Conservation (phyloP, 2,888 invertebrate genomes). For the Drosophila ustulata region DNA sequence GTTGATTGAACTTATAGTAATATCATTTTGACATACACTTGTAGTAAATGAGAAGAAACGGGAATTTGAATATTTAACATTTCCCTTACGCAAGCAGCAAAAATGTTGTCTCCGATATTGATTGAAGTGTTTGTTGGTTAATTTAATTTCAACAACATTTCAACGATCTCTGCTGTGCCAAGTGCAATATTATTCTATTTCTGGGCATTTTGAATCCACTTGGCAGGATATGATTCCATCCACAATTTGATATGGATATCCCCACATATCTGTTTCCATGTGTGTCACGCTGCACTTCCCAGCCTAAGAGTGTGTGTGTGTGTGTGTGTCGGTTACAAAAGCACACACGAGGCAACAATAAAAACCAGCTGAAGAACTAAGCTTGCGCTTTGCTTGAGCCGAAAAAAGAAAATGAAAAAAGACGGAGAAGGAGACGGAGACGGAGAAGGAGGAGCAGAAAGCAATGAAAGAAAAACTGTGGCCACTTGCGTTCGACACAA, state of each 20-base stretch:
- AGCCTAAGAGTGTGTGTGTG: neutral
- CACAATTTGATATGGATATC: conserved; percentile 11
- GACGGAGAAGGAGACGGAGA: neutral
- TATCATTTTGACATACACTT: too few species aligned
- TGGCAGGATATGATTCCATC: conserved; percentile 1
- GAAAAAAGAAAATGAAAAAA: conserved; percentile 4
- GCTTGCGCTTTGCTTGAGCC: conserved; percentile 36
- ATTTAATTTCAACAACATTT: neutral
- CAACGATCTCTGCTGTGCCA: too few species aligned
- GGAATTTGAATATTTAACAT: too few species aligned
- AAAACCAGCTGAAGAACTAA: conserved; percentile 42
- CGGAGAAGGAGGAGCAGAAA: neutral
- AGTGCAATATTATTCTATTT: neutral
- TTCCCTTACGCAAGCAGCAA: too few species aligned
- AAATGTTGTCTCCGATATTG: too few species aligned
- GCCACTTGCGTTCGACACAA: conserved; percentile 61
- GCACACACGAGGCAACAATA: conserved; percentile 28
- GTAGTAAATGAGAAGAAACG: too few species aligned
- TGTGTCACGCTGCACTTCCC: neutral
- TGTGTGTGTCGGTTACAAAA: conserved; percentile 13
- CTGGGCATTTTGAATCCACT: too few species aligned
- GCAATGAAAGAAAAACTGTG: conserved; percentile 49
- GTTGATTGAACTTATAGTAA: too few species aligned
- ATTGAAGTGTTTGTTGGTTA: too few species aligned
- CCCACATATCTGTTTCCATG: neutral